Evolutionary conservation across 1,140 invertebrate species (phyloP), one percentile per base, ranked within the genome.

Genomic region (Drosophila bifasciata): DNA sequence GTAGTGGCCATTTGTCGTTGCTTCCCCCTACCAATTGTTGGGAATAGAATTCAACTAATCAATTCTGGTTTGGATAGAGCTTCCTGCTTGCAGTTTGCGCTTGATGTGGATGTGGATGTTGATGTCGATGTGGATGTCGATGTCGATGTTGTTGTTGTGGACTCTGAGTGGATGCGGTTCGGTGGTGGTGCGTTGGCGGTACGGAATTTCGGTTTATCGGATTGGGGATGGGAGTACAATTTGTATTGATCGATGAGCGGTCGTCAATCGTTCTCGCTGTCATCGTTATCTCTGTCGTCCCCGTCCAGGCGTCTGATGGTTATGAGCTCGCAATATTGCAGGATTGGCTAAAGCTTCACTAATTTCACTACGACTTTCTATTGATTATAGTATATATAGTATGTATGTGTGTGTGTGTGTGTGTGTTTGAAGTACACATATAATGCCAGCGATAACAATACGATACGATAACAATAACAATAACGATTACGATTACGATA

Each of bases 21-120:
- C 84, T 91, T 91, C 90, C 90, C 90, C 90, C 90, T 91, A 91
- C 90, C 90, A 91, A 91, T 91, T 91, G 83, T 91, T 91, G 73
- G 90, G 89, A 91, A 91, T 91, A 91, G 90, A 91, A 90, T 90
- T 91, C 90, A 91, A 91, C 90, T 91, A 91, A 91, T 91, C 90
- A 91, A 91, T 91, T 91, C 90, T 91, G 90, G 90, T 90, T 91
- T 81, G 68, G 83, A 81, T 81, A 89, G 78, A 89, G 88, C 84
- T 66, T 81, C 59, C 79, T 74, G 79, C 64, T 78, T 66, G 81
- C 83, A 53, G 43, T 80, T 73, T 71, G 48, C 70, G 66, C 58
- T 44, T 51, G 44, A 59, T 74, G 50, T 59, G 62, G 16, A 57
- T 61, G 11, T 66, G 51, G 28, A 48, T 66, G 41, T 45, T 58